These are phyloP conservation scores for Mola mola DNA, from an alignment of 2,113 vertebrate genomes.

Conservation along the genomic window DNA sequence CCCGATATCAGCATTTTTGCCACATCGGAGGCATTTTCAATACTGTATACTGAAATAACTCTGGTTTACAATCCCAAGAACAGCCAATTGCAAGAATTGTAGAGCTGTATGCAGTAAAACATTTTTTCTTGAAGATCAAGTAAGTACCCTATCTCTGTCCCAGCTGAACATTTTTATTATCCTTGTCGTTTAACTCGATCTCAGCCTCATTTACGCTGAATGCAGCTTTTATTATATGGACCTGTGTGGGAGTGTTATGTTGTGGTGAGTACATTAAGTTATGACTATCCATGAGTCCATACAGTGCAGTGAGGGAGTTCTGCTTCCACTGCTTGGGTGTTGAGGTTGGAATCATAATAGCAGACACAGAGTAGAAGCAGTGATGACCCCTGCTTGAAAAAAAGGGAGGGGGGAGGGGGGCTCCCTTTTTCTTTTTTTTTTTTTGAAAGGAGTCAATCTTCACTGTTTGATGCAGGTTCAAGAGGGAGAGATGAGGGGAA, in stretches of 20 bases:
- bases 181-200: conserved; percentile 36
- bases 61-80: too few species aligned
- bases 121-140: too few species aligned
- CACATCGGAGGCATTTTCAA: too few species aligned
- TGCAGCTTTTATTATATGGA: conserved; percentile 42
- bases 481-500: conserved; percentile 52
- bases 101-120: background rate
- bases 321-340: conserved; percentile 33
- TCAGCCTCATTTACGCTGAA: conserved; percentile 21
- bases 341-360: too few species aligned
- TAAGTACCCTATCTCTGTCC: too few species aligned
- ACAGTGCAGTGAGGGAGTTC: conserved; percentile 2
- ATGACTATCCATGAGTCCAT: too few species aligned
- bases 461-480: conserved; percentile 51
- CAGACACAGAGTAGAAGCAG: too few species aligned
- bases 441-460: conserved; percentile 39
- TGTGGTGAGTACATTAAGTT: too few species aligned
- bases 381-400: conserved; percentile 23
- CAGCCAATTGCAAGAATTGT: background rate
- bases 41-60: too few species aligned
- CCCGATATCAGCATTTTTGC: too few species aligned
- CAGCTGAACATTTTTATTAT: too few species aligned
- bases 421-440: conserved; percentile 15
- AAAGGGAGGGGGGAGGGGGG: too few species aligned
- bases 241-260: background rate